Evolutionary conservation across 2,888 invertebrate genomes (phyloP), one percentile per base, ranked within the genome.

Genomic region (Dascillus cervinus): DNA sequence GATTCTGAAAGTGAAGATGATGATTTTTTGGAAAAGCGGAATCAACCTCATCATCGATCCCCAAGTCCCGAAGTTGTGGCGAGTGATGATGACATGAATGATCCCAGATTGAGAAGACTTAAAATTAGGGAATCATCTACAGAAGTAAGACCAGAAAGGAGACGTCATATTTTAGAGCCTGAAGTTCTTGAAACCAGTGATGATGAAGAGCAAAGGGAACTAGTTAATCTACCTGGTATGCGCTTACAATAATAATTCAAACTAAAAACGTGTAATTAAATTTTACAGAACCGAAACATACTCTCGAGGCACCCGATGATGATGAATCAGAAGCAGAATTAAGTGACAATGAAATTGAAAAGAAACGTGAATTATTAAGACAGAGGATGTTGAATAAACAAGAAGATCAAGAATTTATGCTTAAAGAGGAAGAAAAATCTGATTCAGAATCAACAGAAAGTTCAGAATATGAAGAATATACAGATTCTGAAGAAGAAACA

Each of bases 1-100:
- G 87, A 89, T 14, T 90, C 90, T 44, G 90, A 90, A 37, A 88
- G 86, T 3, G 92, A 90, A 41, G 77, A 80, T 11, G 92, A 92
- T 43, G 89, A 89, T 55, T 90, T 90, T 49, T 71, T 89, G 50
- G 86, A 87, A 29, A 65, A 62, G 44, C 62, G 65, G 3, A 67
- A 65, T 37, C 69, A 64, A 35, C 64, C 66, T 6, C 58, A 58
- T 2, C 20, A 26, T 21, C 22, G 41, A 23, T 27, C 33, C 9
- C 42, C 44, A 9, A 39, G 29, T 37, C 60, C 59, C 3, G 58
- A 59, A 46, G 55, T 49, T 9, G 44, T 48, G 17, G 55, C 50
- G 25, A 56, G 56, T 26, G 61, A 58, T 22, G 64, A 64, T 26
- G 65, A 81, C 57, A 69, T 79, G n/a, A 82, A 86, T 52, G 92